Conservation (phyloP, 2,797 vertebrate species). For the Characodon lateralis region DNA sequence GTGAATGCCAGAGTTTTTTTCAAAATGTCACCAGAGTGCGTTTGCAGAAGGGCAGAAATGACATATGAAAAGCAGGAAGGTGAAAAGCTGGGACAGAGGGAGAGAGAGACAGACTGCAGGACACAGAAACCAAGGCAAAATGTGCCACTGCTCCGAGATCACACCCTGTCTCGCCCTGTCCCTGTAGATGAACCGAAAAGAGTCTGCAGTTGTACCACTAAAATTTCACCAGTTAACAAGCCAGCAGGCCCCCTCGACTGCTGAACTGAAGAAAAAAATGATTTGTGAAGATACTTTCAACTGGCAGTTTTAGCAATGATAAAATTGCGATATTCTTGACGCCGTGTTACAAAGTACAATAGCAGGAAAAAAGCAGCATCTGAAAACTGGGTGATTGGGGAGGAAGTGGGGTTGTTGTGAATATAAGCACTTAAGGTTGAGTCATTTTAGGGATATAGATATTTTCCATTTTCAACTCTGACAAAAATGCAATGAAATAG, state of each 20-base stretch:
- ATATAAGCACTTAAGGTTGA: conserved; percentile 62
- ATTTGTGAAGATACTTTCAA: conserved; percentile 61
- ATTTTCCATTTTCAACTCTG: conserved; percentile 75
- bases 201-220: conserved; percentile 63
- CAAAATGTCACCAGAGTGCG: conserved; percentile 83
- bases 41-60: conserved; percentile 84
- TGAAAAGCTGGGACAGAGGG: conserved; percentile 68
- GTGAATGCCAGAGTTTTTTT: conserved; percentile 86
- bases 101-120: conserved; percentile 69
- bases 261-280: conserved; percentile 51
- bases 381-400: conserved; percentile 52
- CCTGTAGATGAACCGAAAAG: conserved; percentile 64
- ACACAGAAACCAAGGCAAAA: conserved; percentile 70
- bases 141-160: conserved; percentile 60
- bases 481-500: conserved; percentile 73
- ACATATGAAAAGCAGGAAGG: conserved; percentile 80
- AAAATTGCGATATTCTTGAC: conserved; percentile 52
- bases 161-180: conserved; percentile 62
- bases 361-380: conserved; percentile 41
- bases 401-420: conserved; percentile 48
- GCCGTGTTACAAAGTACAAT: conserved; percentile 48
- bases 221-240: conserved; percentile 72
- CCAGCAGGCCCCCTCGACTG: conserved; percentile 54
- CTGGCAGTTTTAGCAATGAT: conserved; percentile 50
- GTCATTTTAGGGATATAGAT: conserved; percentile 69